phyloP scores from a whole-genome alignment of 2,888 invertebrate genomes.

The Meloe dianella region DNA sequence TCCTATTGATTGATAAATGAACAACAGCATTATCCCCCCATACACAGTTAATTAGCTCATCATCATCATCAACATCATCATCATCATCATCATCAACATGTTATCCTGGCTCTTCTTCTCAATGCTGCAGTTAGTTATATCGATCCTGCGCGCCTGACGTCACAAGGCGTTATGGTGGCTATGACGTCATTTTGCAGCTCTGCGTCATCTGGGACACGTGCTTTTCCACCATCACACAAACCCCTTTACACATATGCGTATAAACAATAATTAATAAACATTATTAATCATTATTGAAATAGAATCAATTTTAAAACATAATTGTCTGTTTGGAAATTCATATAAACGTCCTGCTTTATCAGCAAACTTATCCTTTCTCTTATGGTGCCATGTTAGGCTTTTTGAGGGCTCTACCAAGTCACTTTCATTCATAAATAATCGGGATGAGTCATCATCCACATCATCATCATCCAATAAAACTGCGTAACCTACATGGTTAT shows the following conservation, averaged over 20 bases:
- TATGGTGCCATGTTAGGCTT: too few relatives aligned
- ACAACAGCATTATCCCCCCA: background rate
- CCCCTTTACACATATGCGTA: background rate
- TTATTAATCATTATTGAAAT: background rate
- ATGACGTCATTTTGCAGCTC: constrained; percentile 51
- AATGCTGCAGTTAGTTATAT: constrained; percentile 52
- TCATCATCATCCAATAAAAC: background rate
- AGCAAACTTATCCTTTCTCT: too few relatives aligned
- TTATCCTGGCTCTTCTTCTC: constrained; percentile 28
- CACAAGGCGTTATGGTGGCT: constrained; percentile 61
- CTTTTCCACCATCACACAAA: constrained; percentile 18
- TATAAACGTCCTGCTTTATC: too few relatives aligned
- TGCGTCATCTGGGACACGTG: constrained; percentile 41
- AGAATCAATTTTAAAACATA: background rate
- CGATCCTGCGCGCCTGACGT: constrained; percentile 56
- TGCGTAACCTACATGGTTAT: constrained; percentile 1
- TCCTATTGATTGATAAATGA: background rate
- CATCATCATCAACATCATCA: background rate
- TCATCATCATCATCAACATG: constrained; percentile 11
- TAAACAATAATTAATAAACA: background rate
- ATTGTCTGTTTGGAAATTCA: too few relatives aligned
- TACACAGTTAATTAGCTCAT: constrained; percentile 41
- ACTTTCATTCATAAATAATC: background rate
- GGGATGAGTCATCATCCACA: background rate
- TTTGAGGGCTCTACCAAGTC: background rate